These are phyloP conservation scores for Macrophya alboannulata DNA, from an alignment of 2,888 invertebrate genomes.

Conservation along the genomic window DNA sequence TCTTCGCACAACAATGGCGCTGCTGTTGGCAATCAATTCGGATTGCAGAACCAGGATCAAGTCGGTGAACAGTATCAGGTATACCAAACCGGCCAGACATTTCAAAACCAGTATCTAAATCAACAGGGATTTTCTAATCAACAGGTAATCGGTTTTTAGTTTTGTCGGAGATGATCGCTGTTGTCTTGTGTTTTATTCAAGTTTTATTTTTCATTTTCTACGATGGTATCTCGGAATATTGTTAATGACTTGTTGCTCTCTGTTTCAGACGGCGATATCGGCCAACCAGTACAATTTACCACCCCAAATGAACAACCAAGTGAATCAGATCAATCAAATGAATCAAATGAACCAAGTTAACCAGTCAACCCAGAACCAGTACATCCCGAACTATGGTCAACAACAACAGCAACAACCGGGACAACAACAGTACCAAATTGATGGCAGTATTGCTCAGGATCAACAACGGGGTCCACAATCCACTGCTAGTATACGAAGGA, in stretches of 20 bases:
- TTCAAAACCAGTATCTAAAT: conserved; percentile 73
- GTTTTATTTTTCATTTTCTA: neutral
- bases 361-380: conserved; percentile 72
- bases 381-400: conserved; percentile 69
- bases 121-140: conserved; percentile 72
- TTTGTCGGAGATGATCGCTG: neutral
- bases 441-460: conserved; percentile 67
- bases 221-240: neutral
- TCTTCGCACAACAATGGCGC: conserved; percentile 58
- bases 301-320: conserved; percentile 65
- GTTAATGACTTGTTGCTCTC: neutral
- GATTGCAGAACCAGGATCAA: conserved; percentile 61
- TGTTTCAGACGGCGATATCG: neutral
- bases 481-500: conserved; percentile 77
- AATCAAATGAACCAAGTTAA: conserved; percentile 60
- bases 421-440: conserved; percentile 72
- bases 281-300: conserved; percentile 73
- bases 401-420: conserved; percentile 69
- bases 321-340: conserved; percentile 60
- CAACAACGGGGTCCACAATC: conserved; percentile 72
- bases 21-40: conserved; percentile 67
- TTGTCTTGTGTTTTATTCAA: neutral
- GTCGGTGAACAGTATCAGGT: conserved; percentile 71
- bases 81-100: conserved; percentile 69
- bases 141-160: conserved; percentile 67